These are phyloP conservation scores for Patagioenas fasciata DNA, from an alignment of 2,113 vertebrate genomes.

Conservation along the genomic window DNA sequence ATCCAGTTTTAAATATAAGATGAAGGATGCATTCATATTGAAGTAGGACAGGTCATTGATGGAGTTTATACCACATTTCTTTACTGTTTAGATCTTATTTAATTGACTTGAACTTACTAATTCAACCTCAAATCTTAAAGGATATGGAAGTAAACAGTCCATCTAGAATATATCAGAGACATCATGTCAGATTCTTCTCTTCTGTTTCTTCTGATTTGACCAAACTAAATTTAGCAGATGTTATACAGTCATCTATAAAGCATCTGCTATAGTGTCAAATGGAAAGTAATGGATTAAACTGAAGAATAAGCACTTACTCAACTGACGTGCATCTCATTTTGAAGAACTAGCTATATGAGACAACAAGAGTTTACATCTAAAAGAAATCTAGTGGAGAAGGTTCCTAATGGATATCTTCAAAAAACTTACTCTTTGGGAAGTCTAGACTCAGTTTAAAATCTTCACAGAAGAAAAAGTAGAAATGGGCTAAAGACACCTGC, in stretches of 20 bases:
- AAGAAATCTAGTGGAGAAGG: background rate
- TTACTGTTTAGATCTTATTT: background rate
- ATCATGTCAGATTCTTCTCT: background rate
- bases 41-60: background rate
- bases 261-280: background rate
- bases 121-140: background rate
- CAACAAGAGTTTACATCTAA: background rate
- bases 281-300: background rate
- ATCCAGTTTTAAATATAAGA: background rate
- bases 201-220: background rate
- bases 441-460: background rate
- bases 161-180: rapidly evolving
- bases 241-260: background rate
- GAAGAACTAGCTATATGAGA: background rate
- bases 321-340: background rate
- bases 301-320: background rate
- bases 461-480: background rate
- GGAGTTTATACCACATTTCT: background rate
- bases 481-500: background rate
- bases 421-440: background rate
- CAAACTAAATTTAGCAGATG: background rate
- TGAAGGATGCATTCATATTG: background rate
- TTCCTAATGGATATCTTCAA: background rate
- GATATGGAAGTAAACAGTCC: background rate
- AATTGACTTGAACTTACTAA: background rate